phyloP scores from a whole-genome alignment of 2,888 invertebrate genomes.

The Arge pagana region DNA sequence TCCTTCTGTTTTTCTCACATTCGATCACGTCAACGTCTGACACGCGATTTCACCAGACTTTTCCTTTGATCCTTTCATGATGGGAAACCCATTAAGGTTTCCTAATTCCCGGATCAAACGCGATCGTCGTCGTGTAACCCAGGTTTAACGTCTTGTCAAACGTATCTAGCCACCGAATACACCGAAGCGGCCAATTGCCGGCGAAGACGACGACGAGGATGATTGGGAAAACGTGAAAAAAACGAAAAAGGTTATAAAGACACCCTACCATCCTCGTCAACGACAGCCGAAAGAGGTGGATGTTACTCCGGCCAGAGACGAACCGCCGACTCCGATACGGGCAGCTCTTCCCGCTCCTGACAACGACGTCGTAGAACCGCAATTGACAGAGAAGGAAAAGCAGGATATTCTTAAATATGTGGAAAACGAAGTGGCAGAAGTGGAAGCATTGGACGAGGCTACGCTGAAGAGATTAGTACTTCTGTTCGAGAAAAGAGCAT shows the following conservation, averaged over 20 bases:
- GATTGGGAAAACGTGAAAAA: conserved; percentile 67
- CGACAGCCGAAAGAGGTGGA: conserved; percentile 48
- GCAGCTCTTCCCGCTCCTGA: conserved; percentile 60
- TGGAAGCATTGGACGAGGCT: conserved; percentile 86
- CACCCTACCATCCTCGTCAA: conserved; percentile 58
- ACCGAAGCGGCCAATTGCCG: conserved; percentile 71
- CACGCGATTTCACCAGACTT: background rate
- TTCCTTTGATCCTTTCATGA: background rate
- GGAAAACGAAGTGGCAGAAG: conserved; percentile 79
- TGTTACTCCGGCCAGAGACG: conserved; percentile 33
- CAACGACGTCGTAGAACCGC: conserved; percentile 64
- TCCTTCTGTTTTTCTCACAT: no score
- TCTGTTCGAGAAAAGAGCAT: conserved; percentile 90
- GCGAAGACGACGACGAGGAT: conserved; percentile 70
- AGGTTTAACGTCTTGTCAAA: conserved; percentile 9
- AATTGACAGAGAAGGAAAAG: conserved; percentile 73
- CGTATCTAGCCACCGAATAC: conserved; percentile 78
- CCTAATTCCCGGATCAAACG: conserved; percentile 4
- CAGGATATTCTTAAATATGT: conserved; percentile 82
- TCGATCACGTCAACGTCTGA: no score
- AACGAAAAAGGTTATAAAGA: conserved; percentile 59
- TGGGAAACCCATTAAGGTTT: background rate
- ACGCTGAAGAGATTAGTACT: conserved; percentile 86
- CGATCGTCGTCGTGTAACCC: background rate
- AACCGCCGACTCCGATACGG: conserved; percentile 47